Conservation (phyloP, 2,113 vertebrate species). For the Haemorhous mexicanus region DNA sequence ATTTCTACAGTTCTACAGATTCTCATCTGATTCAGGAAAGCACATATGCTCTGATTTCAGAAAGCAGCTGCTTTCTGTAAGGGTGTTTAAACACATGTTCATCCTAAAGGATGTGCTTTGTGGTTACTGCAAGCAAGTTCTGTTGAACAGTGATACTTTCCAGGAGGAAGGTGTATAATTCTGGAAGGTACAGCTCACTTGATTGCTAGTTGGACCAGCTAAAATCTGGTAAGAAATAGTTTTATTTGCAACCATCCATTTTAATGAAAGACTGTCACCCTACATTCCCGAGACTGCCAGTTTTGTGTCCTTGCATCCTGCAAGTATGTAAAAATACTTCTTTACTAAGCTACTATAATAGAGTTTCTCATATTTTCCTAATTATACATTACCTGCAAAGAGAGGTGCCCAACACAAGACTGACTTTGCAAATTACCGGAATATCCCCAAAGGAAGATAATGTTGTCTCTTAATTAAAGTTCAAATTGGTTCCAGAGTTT, state of each 20-base stretch:
- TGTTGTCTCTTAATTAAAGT: neutral
- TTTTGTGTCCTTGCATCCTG: constrained; percentile 63
- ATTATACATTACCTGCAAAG: constrained; percentile 45
- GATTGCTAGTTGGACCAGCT: neutral
- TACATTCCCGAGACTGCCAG: constrained; percentile 66
- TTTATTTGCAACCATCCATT: neutral
- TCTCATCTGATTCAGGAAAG: neutral
- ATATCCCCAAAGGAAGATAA: neutral
- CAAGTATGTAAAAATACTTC: constrained; percentile 64
- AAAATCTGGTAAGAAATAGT: neutral
- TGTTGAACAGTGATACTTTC: neutral
- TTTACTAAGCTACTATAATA: constrained; percentile 63
- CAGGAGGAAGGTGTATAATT: neutral
- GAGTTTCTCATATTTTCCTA: constrained; percentile 61
- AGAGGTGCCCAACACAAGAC: constrained; percentile 48
- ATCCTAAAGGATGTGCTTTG: neutral
- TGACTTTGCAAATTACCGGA: neutral
- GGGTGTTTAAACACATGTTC: neutral
- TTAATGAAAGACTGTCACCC: constrained; percentile 38
- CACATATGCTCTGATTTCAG: neutral
- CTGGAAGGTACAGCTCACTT: constrained; percentile 1
- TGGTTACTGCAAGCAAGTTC: neutral
- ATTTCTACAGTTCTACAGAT: neutral
- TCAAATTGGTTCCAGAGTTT: neutral
- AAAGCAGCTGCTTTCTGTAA: neutral